Conservation (phyloP, 2,113 vertebrate genomes). For the Vulpes lagopus region DNA sequence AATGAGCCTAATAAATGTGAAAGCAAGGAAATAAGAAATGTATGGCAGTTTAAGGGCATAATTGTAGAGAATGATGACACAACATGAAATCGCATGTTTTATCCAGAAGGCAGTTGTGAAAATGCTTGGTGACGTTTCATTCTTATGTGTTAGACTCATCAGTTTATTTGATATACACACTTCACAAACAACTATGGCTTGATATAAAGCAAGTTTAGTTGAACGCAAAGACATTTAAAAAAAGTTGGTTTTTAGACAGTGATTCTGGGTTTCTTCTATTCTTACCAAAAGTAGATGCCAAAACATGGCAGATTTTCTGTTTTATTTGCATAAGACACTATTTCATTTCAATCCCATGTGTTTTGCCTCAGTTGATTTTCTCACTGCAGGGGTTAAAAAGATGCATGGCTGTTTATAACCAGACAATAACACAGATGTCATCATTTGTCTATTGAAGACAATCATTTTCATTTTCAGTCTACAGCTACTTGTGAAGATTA, state of each 20-base stretch:
- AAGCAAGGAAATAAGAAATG: slow-evolving; percentile 37
- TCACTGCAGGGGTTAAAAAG: background rate
- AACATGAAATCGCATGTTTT: background rate
- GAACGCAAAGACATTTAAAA: background rate
- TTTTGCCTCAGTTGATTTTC: slow-evolving; percentile 49
- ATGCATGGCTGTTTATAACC: background rate
- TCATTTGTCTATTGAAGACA: slow-evolving; percentile 22
- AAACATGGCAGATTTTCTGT: slow-evolving; percentile 1
- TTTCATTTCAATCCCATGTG: background rate
- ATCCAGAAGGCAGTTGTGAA: background rate
- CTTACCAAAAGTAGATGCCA: background rate
- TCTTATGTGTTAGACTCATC: background rate
- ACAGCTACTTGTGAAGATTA: slow-evolving; percentile 46
- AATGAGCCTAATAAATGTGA: slow-evolving; percentile 46
- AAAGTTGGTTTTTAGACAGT: background rate
- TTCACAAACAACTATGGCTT: background rate
- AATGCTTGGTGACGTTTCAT: slow-evolving; percentile 27
- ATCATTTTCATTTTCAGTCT: background rate
- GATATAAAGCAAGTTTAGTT: background rate
- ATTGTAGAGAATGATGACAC: slow-evolving; percentile 48
- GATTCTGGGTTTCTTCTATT: background rate
- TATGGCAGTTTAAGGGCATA: background rate
- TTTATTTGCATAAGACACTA: background rate
- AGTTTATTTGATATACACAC: background rate
- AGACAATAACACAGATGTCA: slow-evolving; percentile 33